These are phyloP conservation scores for Leucozona laternaria DNA, from an alignment of 2,888 invertebrate genomes.

Conservation along the genomic window DNA sequence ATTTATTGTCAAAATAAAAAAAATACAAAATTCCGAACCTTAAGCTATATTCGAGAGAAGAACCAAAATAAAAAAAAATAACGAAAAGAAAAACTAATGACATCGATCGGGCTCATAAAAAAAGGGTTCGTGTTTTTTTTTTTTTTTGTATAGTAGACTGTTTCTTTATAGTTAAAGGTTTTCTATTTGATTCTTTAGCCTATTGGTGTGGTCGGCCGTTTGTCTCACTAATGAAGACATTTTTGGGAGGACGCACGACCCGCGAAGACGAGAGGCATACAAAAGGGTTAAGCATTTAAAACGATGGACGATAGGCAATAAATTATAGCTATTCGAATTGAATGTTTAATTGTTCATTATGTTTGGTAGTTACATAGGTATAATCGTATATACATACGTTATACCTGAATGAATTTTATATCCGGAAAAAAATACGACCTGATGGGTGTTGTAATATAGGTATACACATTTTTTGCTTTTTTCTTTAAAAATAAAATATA, in stretches of 20 bases:
- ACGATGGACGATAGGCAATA: constrained; percentile 63
- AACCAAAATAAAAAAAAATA: background rate
- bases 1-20: constrained; percentile 68
- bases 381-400: background rate
- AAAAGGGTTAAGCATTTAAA: constrained; percentile 61
- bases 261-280: constrained; percentile 24
- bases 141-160: background rate
- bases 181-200: constrained; percentile 7
- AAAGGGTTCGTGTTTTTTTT: constrained; percentile 62
- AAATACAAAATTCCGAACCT: constrained; percentile 25
- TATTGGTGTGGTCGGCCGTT: constrained; percentile 66
- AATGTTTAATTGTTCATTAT: constrained; percentile 67
- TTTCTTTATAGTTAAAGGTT: background rate
- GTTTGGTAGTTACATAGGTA: background rate
- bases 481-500: constrained; percentile 3
- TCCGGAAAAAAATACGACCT: constrained; percentile 27
- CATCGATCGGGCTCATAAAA: constrained; percentile 61
- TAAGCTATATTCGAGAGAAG: constrained; percentile 34
- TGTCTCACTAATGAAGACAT: constrained; percentile 73
- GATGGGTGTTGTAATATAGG: constrained; percentile 3
- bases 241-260: constrained; percentile 50
- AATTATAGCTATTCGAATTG: constrained; percentile 62
- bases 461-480: too few relatives aligned
- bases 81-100: constrained; percentile 37
- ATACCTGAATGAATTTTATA: constrained; percentile 63